Conservation (phyloP, 2,113 vertebrate species). For the Stegostoma tigrinum region DNA sequence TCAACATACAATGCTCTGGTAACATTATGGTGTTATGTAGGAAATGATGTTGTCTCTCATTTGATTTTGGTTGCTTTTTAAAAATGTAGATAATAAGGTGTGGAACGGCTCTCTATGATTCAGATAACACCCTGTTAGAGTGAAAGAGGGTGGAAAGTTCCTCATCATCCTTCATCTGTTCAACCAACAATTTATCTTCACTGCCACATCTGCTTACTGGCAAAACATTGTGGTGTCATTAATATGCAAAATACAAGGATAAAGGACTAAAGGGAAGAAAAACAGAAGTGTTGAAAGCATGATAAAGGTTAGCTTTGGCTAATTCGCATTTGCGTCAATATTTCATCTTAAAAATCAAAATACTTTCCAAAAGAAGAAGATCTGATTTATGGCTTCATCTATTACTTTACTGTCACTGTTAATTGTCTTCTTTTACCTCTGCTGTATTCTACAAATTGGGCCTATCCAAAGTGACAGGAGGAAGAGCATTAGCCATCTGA, state of each 20-base stretch:
- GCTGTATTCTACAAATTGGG: constrained; percentile 99
- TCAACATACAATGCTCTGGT: background rate
- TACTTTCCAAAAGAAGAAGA: constrained; percentile 93
- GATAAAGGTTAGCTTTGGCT: constrained; percentile 72
- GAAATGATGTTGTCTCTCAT: background rate
- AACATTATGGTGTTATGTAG: background rate
- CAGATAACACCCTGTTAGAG: constrained; percentile 2
- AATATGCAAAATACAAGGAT: constrained; percentile 17
- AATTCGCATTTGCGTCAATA: constrained; percentile 82
- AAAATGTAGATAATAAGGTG: constrained; percentile 19
- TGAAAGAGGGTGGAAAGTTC: background rate
- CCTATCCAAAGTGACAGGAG: constrained; percentile 99
- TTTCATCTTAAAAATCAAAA: constrained; percentile 98
- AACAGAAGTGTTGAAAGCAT: constrained; percentile 67
- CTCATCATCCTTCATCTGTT: constrained; percentile 18
- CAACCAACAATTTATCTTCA: background rate
- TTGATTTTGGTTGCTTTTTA: background rate
- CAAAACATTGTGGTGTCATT: constrained; percentile 12
- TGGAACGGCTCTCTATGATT: background rate
- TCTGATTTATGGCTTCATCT: constrained; percentile 99
- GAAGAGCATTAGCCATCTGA: constrained; percentile 99
- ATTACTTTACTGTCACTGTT: constrained; percentile 99
- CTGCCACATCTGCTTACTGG: background rate
- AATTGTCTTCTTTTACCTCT: constrained; percentile 99
- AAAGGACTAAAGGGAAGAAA: constrained; percentile 12